Conservation (phyloP, 2,888 invertebrate genomes). For the Ecliptopera silaceata region DNA sequence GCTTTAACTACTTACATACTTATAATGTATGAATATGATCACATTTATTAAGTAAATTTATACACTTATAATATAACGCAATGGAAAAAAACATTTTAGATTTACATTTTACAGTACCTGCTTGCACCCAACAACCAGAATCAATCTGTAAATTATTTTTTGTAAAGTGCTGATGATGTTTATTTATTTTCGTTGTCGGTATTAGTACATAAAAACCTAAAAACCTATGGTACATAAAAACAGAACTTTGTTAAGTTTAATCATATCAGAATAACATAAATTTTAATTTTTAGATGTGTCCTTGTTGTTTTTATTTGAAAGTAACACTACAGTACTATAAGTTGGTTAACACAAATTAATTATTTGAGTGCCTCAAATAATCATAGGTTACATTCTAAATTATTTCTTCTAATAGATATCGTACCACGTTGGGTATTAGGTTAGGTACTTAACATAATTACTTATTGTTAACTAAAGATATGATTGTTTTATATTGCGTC, state of each 20-base stretch:
- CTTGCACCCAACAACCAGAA: no score
- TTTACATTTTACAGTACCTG: neutral
- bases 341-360: neutral
- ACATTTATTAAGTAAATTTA: conserved; percentile 58
- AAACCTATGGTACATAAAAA: no score
- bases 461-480: conserved; percentile 42
- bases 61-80: conserved; percentile 38
- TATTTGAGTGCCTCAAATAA: neutral
- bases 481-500: conserved; percentile 44
- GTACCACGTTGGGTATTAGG: neutral
- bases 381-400: no score
- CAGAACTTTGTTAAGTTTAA: no score
- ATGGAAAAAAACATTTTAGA: conserved; percentile 12
- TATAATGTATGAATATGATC: conserved; percentile 57
- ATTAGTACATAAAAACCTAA: no score
- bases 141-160: no score
- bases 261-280: no score
- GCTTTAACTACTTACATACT: conserved; percentile 34
- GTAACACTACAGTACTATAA: no score
- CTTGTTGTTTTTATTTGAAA: no score
- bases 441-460: conserved; percentile 44
- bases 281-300: no score
- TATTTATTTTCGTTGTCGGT: no score
- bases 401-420: neutral
- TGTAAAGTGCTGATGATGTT: no score